Conservation (phyloP, 92 coral and sea anemone species). For the Epizoanthus rinbou region DNA sequence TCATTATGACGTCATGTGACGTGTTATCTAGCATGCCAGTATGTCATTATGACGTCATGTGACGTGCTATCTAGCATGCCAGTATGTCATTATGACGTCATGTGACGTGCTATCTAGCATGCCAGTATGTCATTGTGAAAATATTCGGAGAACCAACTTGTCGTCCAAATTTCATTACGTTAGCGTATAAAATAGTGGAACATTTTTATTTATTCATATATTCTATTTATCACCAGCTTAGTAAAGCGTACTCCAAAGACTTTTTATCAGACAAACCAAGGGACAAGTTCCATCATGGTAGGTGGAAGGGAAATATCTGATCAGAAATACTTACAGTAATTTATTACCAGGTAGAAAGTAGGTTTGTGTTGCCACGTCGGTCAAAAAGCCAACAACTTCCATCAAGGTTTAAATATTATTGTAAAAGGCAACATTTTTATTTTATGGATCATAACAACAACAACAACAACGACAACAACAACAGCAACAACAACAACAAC, state of each 20-base stretch:
- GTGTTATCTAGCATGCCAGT: neutral
- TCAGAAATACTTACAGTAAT: neutral
- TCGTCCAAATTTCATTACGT: neutral
- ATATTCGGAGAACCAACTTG: neutral
- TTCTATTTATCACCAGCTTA: conserved; percentile 1
- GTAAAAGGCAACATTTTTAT: too few relatives aligned
- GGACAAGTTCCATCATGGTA: neutral
- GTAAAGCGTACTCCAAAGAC: conserved; percentile 35
- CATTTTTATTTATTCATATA: neutral
- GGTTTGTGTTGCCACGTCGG: neutral
- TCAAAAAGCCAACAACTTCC: too few relatives aligned
- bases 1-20: neutral
- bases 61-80: neutral
- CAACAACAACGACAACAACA: too few relatives aligned
- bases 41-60: neutral
- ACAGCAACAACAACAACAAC: too few relatives aligned
- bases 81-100: neutral
- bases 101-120: neutral
- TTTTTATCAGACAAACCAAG: neutral
- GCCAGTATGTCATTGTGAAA: neutral
- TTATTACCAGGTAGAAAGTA: neutral
- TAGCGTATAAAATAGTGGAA: neutral
- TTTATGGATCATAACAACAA: too few relatives aligned
- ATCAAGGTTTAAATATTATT: too few relatives aligned
- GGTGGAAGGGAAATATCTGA: neutral